Evolutionary conservation across 2,888 invertebrate species (phyloP), one percentile per base, ranked within the genome.

Genomic region (Callosobruchus maculatus): DNA sequence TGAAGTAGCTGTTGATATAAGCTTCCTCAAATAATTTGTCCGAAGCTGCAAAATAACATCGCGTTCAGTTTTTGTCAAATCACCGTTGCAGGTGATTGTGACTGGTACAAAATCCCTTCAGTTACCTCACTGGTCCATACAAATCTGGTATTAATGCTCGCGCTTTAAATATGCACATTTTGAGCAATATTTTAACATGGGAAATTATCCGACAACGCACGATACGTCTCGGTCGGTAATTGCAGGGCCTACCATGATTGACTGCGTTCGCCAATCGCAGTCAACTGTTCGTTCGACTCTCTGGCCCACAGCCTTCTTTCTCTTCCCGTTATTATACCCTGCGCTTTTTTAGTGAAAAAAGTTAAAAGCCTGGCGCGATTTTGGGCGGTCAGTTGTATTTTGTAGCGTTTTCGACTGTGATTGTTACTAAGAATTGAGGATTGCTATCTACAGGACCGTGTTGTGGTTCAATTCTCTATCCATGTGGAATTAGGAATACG

Each of bases 171-270:
- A 71, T 67, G 68, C 68, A 71, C 31, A 67, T 26, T 71, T 71
- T 71, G 71, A 71, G 71, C 71, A 71, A 71, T 68, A 71, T 7
- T 71, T 66, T 26, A 66, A 67, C 71, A 66, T 71, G 67, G 22
- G 68, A 66, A 71, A 71, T 71, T 67, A 71, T 49, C 49, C 49
- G 49, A 49, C 49, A 49, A 49, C 49, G 49, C 49, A 49, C 49
- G 49, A 49, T 49, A 49, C 49, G 49, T 75, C 77, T 78, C 77
- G 75, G 80, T 79, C 78, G 78, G 77, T 81, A 82, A 82, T 82
- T 81, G 80, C 78, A 49, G 78, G 81, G 81, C 78, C 78, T 78
- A 75, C 80, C 78, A 81, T 83, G 83, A 84, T 83, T 82, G 84
- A 84, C 83, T 82, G 83, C 81, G 80, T 81, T 80, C 80, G 80